Base-by-base conservation (phyloP, 2,797 vertebrate genomes). In the Acanthurus lineatus region DNA sequence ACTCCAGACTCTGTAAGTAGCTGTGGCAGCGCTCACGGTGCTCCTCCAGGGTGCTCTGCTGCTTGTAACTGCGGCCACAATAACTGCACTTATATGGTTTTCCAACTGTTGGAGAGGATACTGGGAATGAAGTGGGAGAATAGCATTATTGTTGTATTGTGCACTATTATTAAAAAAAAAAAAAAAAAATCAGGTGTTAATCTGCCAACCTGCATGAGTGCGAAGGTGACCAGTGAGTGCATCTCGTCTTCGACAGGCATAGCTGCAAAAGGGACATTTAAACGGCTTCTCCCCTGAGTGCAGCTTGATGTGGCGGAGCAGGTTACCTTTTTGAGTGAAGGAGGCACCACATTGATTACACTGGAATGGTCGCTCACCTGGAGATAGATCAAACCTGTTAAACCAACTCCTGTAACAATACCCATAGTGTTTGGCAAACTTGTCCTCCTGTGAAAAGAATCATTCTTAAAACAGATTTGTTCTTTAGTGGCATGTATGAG, bases 71-170 rank as follows among this genome's bases (percentile, higher is more conserved):
- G 47, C 97, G 96, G 67, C 97, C 97, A 38, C 98, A 99, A 93
- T 97, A 98, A 95, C 97, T 98, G 94, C 98, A 99, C 92, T 99
- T 99, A 92, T 97, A 98, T 42, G 97, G 97, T 86, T 99, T 99
- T 83, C 98, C 98, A 10, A 97, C 96, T 5, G 97, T 98, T 77
- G 97, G 97, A 90, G 97, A 99, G 73, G 97, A 98, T 79, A 99
- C 97, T 99, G 92, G 59, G 83, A 71, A 87, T 25, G 77, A 32
- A 78, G 53, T 11, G 52, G 16, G 35, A 79, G 49, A 6, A 76
- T 2, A 28, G n/a, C 6, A 49, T 75, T 32, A 66, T 54, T 68
- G 66, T 17, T 48, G 5, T 35, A 17, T 38, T 25, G 40, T 63
- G 40, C 53, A 45, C 9, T 3, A 47, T 15, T 35, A 54, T 35